These are phyloP conservation scores for Varanus salvator DNA, from an alignment of 2,113 vertebrate species.

Conservation along the genomic window DNA sequence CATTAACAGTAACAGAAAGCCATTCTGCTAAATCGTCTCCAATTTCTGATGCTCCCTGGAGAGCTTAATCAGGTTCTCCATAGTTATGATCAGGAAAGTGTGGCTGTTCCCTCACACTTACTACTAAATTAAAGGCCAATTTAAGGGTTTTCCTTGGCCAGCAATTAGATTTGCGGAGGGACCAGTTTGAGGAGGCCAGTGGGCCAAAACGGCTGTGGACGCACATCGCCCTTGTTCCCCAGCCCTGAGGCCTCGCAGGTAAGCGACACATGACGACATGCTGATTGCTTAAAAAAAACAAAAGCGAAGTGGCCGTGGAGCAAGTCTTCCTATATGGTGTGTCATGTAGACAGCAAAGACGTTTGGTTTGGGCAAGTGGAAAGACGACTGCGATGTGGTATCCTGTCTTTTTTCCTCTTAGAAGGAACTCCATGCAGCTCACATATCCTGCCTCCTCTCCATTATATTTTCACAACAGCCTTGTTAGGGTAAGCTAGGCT, in stretches of 20 bases:
- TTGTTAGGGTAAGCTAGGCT: too few relatives aligned
- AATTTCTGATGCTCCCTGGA: rapidly evolving
- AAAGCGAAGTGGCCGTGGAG: too few relatives aligned
- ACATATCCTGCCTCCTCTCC: too few relatives aligned
- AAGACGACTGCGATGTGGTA: too few relatives aligned
- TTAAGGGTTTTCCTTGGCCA: neutral
- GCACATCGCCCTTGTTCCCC: neutral
- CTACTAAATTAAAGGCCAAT: neutral
- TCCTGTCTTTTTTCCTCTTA: too few relatives aligned
- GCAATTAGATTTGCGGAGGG: neutral
- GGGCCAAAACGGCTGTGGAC: neutral
- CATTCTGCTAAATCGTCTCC: rapidly evolving
- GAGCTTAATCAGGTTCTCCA: neutral
- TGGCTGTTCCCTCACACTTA: neutral
- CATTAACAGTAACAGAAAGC: neutral
- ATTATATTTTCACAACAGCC: too few relatives aligned
- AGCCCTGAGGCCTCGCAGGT: neutral
- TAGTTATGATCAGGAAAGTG: rapidly evolving
- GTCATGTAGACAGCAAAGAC: too few relatives aligned
- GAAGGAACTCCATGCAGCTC: too few relatives aligned
- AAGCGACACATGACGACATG: neutral
- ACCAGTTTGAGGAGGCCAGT: neutral
- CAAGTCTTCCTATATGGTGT: too few relatives aligned
- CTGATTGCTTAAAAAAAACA: too few relatives aligned
- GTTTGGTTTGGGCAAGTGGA: too few relatives aligned